Conservation (phyloP, 1,140 invertebrate species). For the Eriosoma lanigerum region DNA sequence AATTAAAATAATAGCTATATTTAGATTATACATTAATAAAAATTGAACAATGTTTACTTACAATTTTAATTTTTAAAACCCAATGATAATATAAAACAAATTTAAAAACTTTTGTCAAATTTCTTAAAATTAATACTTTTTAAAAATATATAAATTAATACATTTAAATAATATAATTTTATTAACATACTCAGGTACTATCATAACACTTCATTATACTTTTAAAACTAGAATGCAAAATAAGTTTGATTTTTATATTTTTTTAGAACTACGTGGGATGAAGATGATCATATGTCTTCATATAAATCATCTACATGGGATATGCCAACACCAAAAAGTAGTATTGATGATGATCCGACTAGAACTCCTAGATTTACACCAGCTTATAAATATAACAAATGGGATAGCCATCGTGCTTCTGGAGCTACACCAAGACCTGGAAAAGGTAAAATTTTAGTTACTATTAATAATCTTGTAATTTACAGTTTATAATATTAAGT, state of each 20-base stretch:
- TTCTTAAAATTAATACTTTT: no score
- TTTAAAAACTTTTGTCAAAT: no score
- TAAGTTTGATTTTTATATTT: constrained; percentile 54
- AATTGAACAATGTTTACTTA: no score
- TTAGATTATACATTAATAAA: no score
- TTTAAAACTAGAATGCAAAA: no score
- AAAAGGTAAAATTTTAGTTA: constrained; percentile 55
- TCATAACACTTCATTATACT: no score
- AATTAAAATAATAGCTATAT: no score
- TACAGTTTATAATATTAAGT: not conserved
- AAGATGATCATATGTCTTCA: constrained; percentile 66
- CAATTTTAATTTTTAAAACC: no score
- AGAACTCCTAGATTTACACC: constrained; percentile 75
- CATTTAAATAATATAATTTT: no score
- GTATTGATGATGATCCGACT: constrained; percentile 60
- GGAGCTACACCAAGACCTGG: constrained; percentile 64
- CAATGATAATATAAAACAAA: no score
- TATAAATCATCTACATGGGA: constrained; percentile 82
- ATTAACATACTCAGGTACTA: no score
- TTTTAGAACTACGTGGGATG: constrained; percentile 81
- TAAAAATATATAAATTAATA: no score
- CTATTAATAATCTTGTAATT: not conserved
- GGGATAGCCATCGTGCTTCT: constrained; percentile 70
- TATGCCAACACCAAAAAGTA: constrained; percentile 77
- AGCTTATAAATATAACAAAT: constrained; percentile 80